Conservation (phyloP, 1,140 invertebrate species). For the Dreissena polymorpha region DNA sequence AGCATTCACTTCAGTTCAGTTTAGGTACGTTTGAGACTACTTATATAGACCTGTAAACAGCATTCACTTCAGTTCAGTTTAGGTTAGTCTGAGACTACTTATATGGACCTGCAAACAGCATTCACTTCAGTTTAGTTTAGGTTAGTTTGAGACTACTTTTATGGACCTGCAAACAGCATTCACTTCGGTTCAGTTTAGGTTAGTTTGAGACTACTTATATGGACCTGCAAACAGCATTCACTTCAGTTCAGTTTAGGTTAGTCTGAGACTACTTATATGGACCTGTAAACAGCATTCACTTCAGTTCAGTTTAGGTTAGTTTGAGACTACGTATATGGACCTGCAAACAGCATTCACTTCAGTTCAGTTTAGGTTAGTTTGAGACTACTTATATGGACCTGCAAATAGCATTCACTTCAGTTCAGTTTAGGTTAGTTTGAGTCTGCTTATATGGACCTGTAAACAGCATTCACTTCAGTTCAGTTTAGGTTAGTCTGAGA, state of each 20-base stretch:
- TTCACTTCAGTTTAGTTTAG: neutral
- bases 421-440: neutral
- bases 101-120: conserved; percentile 84
- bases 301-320: neutral
- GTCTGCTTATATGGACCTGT: too few species aligned
- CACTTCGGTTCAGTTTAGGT: neutral
- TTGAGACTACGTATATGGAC: too few species aligned
- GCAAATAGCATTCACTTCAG: conserved; percentile 53
- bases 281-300: conserved; percentile 82
- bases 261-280: too few species aligned
- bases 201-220: too few species aligned
- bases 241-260: neutral
- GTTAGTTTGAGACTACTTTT: too few species aligned
- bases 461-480: conserved; percentile 47
- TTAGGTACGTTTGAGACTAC: too few species aligned
- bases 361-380: neutral
- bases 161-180: conserved; percentile 85
- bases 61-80: neutral
- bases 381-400: too few species aligned
- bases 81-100: too few species aligned
- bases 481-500: too few species aligned
- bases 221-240: conserved; percentile 82
- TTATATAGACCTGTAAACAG: conserved; percentile 88
- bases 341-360: conserved; percentile 77
- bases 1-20: neutral